Evolutionary conservation across 2,888 invertebrate species (phyloP), one percentile per base, ranked within the genome.

Genomic region (Drosophila setosimentum): DNA sequence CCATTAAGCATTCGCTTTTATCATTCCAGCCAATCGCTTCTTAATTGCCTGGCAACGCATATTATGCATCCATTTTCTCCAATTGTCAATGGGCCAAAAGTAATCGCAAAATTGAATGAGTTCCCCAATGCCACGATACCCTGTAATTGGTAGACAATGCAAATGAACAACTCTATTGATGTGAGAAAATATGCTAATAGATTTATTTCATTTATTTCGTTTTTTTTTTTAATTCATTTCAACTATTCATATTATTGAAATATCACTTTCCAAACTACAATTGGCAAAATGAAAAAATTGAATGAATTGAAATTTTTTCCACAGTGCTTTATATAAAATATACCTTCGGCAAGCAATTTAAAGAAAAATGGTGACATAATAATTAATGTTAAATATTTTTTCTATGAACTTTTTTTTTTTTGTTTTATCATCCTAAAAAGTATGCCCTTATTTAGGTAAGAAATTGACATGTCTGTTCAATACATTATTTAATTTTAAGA

Each of bases 11-110:
- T 42, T 40, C 16, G 40, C 62, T 37, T 58, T 80, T 80, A 66
- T 77, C 77, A 58, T 69, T 57, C 55, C 67, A 70, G 45, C 55
- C 64, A 73, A 73, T 78, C 62, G 68, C 58, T 66, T 68, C 77
- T 79, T 81, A 71, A 79, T 81, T 77, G 74, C 74, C 55, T 60
- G 60, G 63, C 64, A 81, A 70, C 68, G 49, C 40, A 33, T 49
- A 78, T 62, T 65, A 59, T 80, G 65, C 73, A 68, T 33, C 58
- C 59, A 80, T 69, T 61, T 67, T 35, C 48, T 30, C 33, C 33
- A 57, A 66, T 66, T 30, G 54, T 63, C 63, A 49, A 62, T 30
- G 62, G 66, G 63, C 18, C 8, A 51, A 59, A 50, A 40, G 24
- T 30, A 55, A 58, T 40, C 63, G 5, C 2, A 42, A 27, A 37